phyloP scores from a whole-genome alignment of 2,113 vertebrate species.

The Ammodytes marinus region DNA sequence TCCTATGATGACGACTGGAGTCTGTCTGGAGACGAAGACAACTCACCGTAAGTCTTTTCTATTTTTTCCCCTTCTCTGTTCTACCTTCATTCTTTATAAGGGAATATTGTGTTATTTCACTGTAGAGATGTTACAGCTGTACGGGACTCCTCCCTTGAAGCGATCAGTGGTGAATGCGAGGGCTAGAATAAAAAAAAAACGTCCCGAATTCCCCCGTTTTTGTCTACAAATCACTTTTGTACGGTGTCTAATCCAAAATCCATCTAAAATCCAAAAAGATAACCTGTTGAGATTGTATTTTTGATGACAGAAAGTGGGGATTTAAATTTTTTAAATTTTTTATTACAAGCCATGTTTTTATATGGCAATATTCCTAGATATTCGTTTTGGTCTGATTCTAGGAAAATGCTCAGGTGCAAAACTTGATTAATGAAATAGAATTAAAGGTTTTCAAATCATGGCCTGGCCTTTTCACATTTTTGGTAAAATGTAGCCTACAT shows the following conservation, averaged over 20 bases:
- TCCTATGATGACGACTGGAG: constrained; percentile 85
- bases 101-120: neutral
- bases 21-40: constrained; percentile 80
- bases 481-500: no score
- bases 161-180: neutral
- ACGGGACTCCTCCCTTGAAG: neutral
- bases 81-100: neutral
- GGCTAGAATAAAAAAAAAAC: neutral
- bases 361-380: no score
- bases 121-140: neutral
- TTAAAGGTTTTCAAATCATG: no score
- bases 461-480: no score
- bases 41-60: constrained; percentile 80
- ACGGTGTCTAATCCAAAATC: neutral
- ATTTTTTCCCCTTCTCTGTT: neutral
- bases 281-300: neutral
- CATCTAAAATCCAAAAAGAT: neutral
- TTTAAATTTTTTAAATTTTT: neutral
- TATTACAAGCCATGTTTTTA: no score
- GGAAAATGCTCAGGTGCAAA: no score
- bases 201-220: neutral
- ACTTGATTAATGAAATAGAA: no score
- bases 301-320: neutral
- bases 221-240: neutral
- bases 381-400: no score